phyloP scores from a whole-genome alignment of 2,888 invertebrate species.

The Rhimphoctona megacephalus region DNA sequence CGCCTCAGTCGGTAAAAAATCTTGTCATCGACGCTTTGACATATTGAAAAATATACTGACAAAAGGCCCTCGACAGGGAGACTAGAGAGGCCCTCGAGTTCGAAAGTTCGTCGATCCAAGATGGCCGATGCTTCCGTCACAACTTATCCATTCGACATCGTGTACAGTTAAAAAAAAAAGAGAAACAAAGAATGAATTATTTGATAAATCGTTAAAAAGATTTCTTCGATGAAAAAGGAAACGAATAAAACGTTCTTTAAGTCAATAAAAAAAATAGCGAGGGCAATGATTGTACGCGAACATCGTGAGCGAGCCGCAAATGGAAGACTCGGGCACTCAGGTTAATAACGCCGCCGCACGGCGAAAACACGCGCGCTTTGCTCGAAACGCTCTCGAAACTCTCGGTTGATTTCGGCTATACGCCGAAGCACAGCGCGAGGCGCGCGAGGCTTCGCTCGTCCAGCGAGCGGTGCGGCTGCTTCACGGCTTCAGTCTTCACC shows the following conservation, averaged over 20 bases:
- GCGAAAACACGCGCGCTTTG: neutral
- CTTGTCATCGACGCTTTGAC: neutral
- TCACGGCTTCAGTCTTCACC: neutral
- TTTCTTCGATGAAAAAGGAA: neutral
- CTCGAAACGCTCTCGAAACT: constrained; percentile 7
- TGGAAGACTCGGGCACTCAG: neutral
- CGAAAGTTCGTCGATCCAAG: neutral
- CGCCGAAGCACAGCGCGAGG: neutral
- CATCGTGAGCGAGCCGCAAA: neutral
- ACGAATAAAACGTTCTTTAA: neutral
- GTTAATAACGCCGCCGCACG: constrained; percentile 15
- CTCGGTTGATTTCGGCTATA: neutral
- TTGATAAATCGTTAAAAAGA: too few species aligned
- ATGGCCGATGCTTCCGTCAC: constrained; percentile 10
- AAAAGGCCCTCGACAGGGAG: too few species aligned
- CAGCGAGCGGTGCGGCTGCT: constrained; percentile 9
- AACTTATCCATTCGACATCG: neutral
- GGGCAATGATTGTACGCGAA: neutral
- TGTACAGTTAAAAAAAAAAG: neutral
- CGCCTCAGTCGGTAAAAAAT: neutral
- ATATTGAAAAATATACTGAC: neutral
- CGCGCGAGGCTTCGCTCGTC: neutral
- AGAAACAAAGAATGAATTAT: too few species aligned
- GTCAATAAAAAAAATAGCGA: neutral
- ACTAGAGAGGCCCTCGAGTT: constrained; percentile 12